Evolutionary conservation across 2,888 invertebrate genomes (phyloP).

Genomic region (Pyrrhia umbra): DNA sequence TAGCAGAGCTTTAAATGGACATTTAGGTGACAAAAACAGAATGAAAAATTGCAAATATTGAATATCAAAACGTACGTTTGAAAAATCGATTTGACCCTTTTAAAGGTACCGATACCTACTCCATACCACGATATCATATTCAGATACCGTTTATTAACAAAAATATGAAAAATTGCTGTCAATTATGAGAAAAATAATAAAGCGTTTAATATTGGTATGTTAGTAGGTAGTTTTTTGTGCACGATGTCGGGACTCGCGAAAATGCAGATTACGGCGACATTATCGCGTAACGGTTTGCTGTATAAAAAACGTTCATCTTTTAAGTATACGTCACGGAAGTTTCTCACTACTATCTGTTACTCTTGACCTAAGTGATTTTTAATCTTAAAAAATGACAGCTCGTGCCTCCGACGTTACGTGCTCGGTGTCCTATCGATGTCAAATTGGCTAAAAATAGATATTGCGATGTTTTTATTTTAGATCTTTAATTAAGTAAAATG

Average conservation of each 20-base stretch:
- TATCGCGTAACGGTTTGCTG: constrained; percentile 57
- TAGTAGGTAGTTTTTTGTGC: constrained; percentile 6
- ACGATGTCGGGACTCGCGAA: constrained; percentile 27
- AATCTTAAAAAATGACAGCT: constrained; percentile 67
- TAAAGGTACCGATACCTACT: constrained; percentile 35
- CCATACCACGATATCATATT: constrained; percentile 30
- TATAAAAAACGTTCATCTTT: constrained; percentile 45
- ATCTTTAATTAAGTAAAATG: constrained; percentile 20
- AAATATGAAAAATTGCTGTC: constrained; percentile 45
- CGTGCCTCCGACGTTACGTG: constrained; percentile 56
- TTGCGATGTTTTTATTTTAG: constrained; percentile 6
- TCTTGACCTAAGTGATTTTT: constrained; percentile 65
- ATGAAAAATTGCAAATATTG: constrained; percentile 34
- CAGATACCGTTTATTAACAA: constrained; percentile 41
- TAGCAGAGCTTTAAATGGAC: constrained; percentile 17
- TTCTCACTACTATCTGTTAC: constrained; percentile 49
- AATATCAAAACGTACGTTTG: constrained; percentile 38
- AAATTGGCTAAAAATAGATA: constrained; percentile 8
- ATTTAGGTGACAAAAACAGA: constrained; percentile 21
- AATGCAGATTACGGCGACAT: constrained; percentile 47
- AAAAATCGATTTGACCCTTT: constrained; percentile 23
- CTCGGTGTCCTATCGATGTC: constrained; percentile 22
- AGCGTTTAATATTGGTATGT: constrained; percentile 6
- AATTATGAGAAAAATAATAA: constrained; percentile 41
- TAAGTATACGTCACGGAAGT: constrained; percentile 33